Evolutionary conservation across 2,797 vertebrate genomes (phyloP), one percentile per base, ranked within the genome.

Genomic region (Pelobates cultripes): DNA sequence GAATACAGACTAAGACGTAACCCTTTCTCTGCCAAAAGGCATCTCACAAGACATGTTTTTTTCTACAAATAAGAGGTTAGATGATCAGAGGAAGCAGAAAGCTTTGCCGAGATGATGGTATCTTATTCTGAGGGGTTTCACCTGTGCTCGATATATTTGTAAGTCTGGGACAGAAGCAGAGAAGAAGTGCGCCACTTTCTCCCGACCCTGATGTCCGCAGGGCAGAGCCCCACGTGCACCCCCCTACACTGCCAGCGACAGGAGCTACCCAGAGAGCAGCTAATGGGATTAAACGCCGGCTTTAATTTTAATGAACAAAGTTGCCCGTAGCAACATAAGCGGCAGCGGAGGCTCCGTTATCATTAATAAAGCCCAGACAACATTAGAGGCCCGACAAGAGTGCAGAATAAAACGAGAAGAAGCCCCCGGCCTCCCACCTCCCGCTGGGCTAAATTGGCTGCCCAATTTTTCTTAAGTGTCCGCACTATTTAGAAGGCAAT

Each of bases 271-370:
- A 91, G 92, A 91, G 93, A 89, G 90, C 42, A 0, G 92, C 94
- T 95, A 95, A 96, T 94, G 93, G 91, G 88, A 94, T 94, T 91
- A 94, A 95, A 95, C 91, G 91, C 95, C 90, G 92, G 91, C 94
- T 96, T 96, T 93, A 95, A 96, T 95, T 94, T 96, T 94, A 92
- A 95, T 94, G 94, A 94, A 94, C 92, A 94, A 95, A 94, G 95
- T 94, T 91, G 94, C 95, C 94, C 93, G 91, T 94, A 95, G 95
- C 95, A 92, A 95, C 92, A 93, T 92, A 95, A 93, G 95, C 95
- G 96, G 96, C 96, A 95, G 93, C 91, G 80, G 92, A 92, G 87
- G 90, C 93, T 84, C 89, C 93, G 92, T 93, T 89, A 91, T 93
- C 93, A 93, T 94, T 94, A 95, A 94, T 94, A 94, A 93, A 93